These are phyloP conservation scores for Orchestia grillus DNA, from an alignment of 1,140 invertebrate genomes.

Conservation along the genomic window DNA sequence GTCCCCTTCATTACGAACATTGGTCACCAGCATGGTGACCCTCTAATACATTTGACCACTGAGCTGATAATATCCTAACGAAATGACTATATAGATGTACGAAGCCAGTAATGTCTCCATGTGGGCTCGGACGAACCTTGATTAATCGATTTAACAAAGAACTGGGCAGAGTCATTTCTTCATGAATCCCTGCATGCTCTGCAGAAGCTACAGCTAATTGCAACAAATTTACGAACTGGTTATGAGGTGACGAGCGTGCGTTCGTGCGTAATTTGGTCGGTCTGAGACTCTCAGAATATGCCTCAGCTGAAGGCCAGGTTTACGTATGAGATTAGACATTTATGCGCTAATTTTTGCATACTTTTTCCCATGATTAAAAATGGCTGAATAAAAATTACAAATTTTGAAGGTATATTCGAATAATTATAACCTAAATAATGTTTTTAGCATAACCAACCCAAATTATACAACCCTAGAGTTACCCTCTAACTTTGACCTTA, in stretches of 20 bases:
- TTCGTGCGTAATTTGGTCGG: not conserved
- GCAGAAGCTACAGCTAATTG: not conserved
- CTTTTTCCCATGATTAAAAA: too few relatives aligned
- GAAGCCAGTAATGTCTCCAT: not conserved
- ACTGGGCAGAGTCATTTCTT: not conserved
- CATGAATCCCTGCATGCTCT: not conserved
- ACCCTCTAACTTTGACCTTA: too few relatives aligned
- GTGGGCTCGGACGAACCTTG: not conserved
- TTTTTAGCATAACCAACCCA: too few relatives aligned
- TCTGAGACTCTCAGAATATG: not conserved
- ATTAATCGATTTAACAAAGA: not conserved
- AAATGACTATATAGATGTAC: not conserved
- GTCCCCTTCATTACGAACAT: not conserved
- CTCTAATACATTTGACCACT: not conserved
- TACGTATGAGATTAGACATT: too few relatives aligned
- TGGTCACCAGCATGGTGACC: not conserved
- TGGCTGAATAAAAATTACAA: too few relatives aligned
- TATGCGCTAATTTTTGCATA: too few relatives aligned
- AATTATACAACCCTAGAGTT: too few relatives aligned
- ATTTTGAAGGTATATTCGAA: too few relatives aligned
- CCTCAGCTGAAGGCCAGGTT: too few relatives aligned
- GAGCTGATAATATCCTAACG: not conserved
- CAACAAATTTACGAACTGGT: not conserved
- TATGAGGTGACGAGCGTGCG: too few relatives aligned
- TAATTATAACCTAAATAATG: too few relatives aligned